phyloP scores from a whole-genome alignment of 2,797 vertebrate genomes.

The Taenioides sp. region DNA sequence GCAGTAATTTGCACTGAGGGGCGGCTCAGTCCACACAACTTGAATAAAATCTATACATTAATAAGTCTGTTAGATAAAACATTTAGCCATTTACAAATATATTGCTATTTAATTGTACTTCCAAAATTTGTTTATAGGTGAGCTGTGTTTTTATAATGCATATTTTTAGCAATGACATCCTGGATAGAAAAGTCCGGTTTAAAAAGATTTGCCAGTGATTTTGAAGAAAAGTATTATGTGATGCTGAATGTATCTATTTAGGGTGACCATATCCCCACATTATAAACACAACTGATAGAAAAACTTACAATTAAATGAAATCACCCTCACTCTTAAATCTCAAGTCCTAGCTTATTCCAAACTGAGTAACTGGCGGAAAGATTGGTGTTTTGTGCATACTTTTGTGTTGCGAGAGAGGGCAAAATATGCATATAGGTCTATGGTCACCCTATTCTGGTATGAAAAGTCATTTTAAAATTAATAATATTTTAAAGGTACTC shows the following conservation, averaged over 20 bases:
- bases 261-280: not conserved
- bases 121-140: constrained; percentile 72
- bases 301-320: not conserved
- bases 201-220: constrained; percentile 60
- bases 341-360: too few relatives aligned
- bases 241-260: constrained; percentile 43
- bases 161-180: constrained; percentile 79
- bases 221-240: constrained; percentile 54
- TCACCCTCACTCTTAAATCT: too few relatives aligned
- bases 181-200: constrained; percentile 77
- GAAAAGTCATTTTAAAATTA: constrained; percentile 60
- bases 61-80: constrained; percentile 81
- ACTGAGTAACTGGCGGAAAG: not conserved
- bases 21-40: constrained; percentile 71
- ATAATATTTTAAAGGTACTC: constrained; percentile 66
- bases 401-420: not conserved
- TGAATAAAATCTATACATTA: constrained; percentile 79
- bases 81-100: constrained; percentile 84
- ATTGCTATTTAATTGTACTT: constrained; percentile 84
- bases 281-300: not conserved
- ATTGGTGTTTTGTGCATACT: not conserved
- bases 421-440: not conserved
- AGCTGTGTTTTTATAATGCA: constrained; percentile 75
- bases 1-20: constrained; percentile 65
- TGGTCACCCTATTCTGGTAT: constrained; percentile 14